Evolutionary conservation across 2,888 invertebrate genomes (phyloP), one percentile per base, ranked within the genome.

Genomic region (Acleris literana): DNA sequence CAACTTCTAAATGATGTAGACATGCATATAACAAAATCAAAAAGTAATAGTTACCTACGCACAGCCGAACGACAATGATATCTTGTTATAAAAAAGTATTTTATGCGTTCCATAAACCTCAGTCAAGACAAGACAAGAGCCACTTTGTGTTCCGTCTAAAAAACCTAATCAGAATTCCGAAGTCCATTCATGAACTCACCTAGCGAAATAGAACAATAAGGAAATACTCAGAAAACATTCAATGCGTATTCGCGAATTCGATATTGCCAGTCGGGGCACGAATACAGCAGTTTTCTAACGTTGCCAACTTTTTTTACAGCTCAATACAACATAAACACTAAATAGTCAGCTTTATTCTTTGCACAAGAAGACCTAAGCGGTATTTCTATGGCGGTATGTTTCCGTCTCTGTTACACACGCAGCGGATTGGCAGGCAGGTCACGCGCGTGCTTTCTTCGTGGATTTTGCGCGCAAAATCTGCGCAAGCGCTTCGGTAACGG

Each of bases 381-480:
- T 33, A 18, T 16, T 18, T 33, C 49, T 29, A 13, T 43, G 52
- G 18, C 33, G 13, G 13, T 6, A 18, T 62, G 62, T 62, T 25
- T 48, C 56, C 22, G 18, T 29, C 67, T 67, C 70, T 66, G 69
- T 70, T 72, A 74, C 81, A 78, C 81, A 85, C 81, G 82, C 83
- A 77, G 80, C 72, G 73, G 72, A 80, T 90, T 82, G 74, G 82
- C 76, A 91, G 83, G 81, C 83, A 68, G 77, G 85, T 89, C 92
- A 91, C 90, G 92, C 83, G 84, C 85, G 78, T 85, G 90, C 91
- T 91, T 91, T 91, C 92, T 90, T 91, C 86, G 85, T 83, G 85
- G 79, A 87, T 89, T 90, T 92, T 87, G 90, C 89, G 86, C 86
- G 89, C 88, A 84, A 90, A 90, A 87, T 86, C 75, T 65, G 81